Evolutionary conservation across 2,113 vertebrate species (phyloP), one percentile per base, ranked within the genome.

Genomic region (Ammodytes marinus): DNA sequence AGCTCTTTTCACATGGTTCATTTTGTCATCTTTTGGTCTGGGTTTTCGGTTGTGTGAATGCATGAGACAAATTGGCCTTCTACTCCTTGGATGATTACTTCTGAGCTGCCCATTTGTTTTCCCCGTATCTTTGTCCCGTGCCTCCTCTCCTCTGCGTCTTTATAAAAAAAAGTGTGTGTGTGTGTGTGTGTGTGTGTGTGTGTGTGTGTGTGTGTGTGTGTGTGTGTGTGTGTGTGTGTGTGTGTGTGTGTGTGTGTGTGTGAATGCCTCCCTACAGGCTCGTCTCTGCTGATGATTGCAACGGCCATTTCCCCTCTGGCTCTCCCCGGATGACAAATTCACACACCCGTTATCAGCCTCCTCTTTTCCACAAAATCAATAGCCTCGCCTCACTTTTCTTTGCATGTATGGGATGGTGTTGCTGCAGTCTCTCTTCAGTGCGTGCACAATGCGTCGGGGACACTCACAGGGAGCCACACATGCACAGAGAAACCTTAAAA

Each of bases 351-450:
- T 90, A 86, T 88, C 87, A 70, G 78, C 89, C 79, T 88, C 83
- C 68, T 89, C 81, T 85, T 88, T 88, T 69, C 70, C 84, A 87
- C 79, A 87, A 88, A 92, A 89, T 94, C 91, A 90, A 93, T 93
- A 90, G 77, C 65, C 74, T 86, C 61, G 75, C 59, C 78, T 85
- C 60, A 49, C 74, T 89, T 88, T 83, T 86, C 82, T 77, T 79
- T 88, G 72, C 84, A 87, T 82, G 80, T 66, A 19, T 53, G 6
- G 63, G 10, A 68, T 47, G 27, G 15, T 61, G 80, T 60, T 70
- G 58, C 74, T 61, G 73, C 77, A 58, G 69, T 69, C 67, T 71
- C n/a, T 76, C 83, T 80, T 80, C 17, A 50, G 17, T 40, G 42
- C 46, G 35, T 75, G 50, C 46, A 57, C 27, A 14, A 63, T 47